A percentile compares a stretch with the other conserved stretches of the same genome.
Evolutionary conservation across 2,113 vertebrate species (phyloP).

Genomic region (Cinclus mexicanus): DNA sequence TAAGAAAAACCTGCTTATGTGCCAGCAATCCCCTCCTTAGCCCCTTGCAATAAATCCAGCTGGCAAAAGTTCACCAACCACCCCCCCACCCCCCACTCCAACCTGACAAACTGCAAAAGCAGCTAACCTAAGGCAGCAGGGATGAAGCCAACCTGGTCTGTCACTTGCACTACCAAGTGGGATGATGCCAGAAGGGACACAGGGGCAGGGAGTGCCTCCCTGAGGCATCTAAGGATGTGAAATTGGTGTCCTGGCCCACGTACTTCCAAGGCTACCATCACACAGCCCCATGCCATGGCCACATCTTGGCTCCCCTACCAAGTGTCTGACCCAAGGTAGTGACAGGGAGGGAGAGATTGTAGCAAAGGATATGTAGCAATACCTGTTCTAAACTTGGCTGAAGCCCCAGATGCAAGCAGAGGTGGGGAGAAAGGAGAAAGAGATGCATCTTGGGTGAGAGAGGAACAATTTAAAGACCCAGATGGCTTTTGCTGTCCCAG

Average conservation of each 20-base stretch:
- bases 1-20: accelerated
- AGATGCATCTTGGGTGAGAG: accelerated
- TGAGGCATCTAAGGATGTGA: not conserved
- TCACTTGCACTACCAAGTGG: no score
- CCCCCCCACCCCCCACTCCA: no score
- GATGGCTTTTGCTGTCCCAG: not conserved
- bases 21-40: no score
- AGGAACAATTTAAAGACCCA: accelerated
- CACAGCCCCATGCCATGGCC: accelerated
- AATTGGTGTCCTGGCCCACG: accelerated
- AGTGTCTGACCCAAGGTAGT: not conserved
- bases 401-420: not conserved
- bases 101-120: not conserved
- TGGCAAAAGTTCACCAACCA: not conserved
- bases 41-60: not conserved
- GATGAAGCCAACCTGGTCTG: not conserved
- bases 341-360: not conserved
- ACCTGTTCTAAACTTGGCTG: accelerated
- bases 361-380: not conserved
- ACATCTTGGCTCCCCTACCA: not conserved
- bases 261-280: not conserved
- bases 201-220: not conserved
- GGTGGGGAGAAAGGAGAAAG: not conserved
- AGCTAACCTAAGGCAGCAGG: not conserved
- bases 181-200: not conserved